Evolutionary conservation across 2,113 vertebrate species (phyloP), one percentile per base, ranked within the genome.

Genomic region (Nesoenas mayeri): DNA sequence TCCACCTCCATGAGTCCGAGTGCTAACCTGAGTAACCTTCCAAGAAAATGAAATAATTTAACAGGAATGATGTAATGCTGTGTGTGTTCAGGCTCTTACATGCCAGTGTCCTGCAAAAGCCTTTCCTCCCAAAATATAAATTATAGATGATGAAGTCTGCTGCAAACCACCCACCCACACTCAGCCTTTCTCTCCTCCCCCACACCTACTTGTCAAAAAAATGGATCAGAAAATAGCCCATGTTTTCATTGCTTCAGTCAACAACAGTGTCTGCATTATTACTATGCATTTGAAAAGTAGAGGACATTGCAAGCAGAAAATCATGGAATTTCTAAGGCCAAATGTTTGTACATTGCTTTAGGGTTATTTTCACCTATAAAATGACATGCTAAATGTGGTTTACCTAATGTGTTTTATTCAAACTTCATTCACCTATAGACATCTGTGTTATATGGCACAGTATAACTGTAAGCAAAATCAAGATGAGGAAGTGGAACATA

Each of bases 11-110:
- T 64, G 25, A 94, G 72, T 94, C 75, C 31, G n/a, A 91, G 85
- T 62, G 56, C 42, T 83, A 93, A 88, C 56, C 79, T 86, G 88
- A 88, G 48, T 11, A 78, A 50, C n/a, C 57, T 91, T 71, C 91
- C 95, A 97, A 84, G 11, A 95, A 95, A 81, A 93, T 58, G 67
- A 96, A 96, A 97, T 97, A 95, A 97, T 93, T 97, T 95, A 96
- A 95, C 10, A 12, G 48, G 84, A 96, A 60, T 97, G 96, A 98
- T 51, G 70, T 94, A 95, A 97, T 96, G 57, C 51, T 57, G 8
- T 92, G 36, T 79, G 82, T 90, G 93, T 79, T 94, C 91, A 82
- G 53, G 29, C 44, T 95, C 85, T 86, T 93, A 50, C 51, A 74
- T 89, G 75, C 82, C 94, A 95, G 86, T 78, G 64, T 95, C 96